These are phyloP conservation scores for Anabacerthia variegaticeps DNA, from an alignment of 2,797 vertebrate genomes.

Conservation along the genomic window DNA sequence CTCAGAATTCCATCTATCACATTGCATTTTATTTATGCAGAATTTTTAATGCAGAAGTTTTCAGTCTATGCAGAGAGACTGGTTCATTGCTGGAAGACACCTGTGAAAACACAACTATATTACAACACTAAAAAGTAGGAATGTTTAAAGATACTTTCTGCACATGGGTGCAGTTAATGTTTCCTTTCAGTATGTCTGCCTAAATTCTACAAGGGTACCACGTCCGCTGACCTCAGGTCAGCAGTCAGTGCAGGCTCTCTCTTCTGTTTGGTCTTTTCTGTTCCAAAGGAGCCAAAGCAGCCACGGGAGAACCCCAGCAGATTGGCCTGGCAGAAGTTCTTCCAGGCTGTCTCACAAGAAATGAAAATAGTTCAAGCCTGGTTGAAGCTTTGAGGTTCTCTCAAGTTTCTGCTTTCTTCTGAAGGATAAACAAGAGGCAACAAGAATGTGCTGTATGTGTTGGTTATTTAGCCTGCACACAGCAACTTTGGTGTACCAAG, in stretches of 20 bases:
- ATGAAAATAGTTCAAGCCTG: constrained; percentile 45
- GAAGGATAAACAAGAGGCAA: constrained; percentile 60
- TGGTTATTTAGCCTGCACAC: constrained; percentile 38
- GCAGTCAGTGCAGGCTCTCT: neutral
- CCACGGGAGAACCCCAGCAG: constrained; percentile 30
- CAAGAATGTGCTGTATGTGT: constrained; percentile 44
- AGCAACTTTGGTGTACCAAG: constrained; percentile 40
- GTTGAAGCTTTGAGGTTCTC: constrained; percentile 62
- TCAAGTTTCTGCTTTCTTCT: constrained; percentile 64
- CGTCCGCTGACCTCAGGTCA: neutral
- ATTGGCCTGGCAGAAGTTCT: neutral
- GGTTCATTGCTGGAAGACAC: neutral
- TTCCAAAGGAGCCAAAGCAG: neutral
- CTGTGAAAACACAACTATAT: constrained; percentile 10
- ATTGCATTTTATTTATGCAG: neutral
- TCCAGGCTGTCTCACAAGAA: constrained; percentile 8
- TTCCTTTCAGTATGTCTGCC: neutral
- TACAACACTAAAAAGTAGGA: neutral
- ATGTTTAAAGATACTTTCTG: neutral
- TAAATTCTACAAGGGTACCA: neutral
- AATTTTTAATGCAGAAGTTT: neutral
- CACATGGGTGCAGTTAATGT: neutral
- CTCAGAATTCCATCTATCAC: neutral
- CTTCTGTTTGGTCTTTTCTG: neutral
- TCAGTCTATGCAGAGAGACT: neutral